Evolutionary conservation across 2,797 vertebrate genomes (phyloP).

Genomic region (Cheirogaleus major): DNA sequence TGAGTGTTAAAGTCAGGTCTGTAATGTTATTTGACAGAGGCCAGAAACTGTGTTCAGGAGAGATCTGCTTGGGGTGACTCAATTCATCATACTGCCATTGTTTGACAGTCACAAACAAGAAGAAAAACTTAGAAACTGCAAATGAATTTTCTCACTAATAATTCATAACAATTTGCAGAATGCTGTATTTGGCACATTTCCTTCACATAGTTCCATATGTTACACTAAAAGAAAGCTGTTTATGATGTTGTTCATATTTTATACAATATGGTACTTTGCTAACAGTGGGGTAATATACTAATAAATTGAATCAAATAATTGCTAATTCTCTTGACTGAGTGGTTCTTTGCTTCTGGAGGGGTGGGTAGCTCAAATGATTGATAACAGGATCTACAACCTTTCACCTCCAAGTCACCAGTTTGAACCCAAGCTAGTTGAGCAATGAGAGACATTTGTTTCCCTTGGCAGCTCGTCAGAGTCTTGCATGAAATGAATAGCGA

Average conservation of each 20-base stretch:
- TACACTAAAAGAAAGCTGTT: conserved; percentile 32
- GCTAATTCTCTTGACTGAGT: not conserved
- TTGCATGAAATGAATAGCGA: conserved; percentile 35
- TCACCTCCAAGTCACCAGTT: conserved; percentile 52
- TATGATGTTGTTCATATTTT: conserved; percentile 26
- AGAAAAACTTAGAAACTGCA: not conserved
- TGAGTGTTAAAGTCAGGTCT: conserved; percentile 3
- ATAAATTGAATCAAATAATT: conserved; percentile 25
- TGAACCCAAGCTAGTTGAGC: conserved; percentile 62
- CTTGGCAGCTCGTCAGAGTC: not conserved
- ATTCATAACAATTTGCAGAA: conserved; percentile 40
- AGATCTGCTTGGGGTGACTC: conserved; percentile 9
- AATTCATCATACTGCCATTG: conserved; percentile 53
- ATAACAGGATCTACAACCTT: conserved; percentile 69
- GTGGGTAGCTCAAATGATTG: conserved; percentile 43
- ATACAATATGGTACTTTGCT: not conserved
- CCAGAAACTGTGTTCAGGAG: not conserved
- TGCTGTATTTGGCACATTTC: not conserved
- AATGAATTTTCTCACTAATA: conserved; percentile 37
- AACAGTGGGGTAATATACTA: not conserved
- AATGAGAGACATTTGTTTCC: conserved; percentile 66
- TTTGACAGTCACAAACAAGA: conserved; percentile 47
- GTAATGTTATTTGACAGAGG: not conserved
- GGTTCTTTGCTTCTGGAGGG: not conserved
- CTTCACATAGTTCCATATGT: not conserved